Base-by-base conservation (phyloP, 1,140 invertebrate species). In the Rhizoglyphus robini region DNA sequence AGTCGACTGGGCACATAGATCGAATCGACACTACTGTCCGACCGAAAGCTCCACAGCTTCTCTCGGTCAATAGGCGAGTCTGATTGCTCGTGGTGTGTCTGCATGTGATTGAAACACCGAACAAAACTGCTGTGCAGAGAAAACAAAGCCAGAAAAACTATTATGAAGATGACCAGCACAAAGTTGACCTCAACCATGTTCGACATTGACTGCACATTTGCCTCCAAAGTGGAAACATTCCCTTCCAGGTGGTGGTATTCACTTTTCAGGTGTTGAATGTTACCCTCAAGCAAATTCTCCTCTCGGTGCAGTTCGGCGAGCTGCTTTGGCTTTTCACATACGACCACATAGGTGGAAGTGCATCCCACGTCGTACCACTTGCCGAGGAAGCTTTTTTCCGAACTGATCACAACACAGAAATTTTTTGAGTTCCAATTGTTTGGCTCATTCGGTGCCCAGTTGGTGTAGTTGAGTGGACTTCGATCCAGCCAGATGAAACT, bases 391-490 rank as follows among this genome's bases (percentile, higher is more conserved):
- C 1, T 3, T 49, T 15, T 32, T 49, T 47, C 38, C 3, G 63
- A 64, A 57, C 63, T 64, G 13, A 64, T 49, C n/a, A 64, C 63
- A 31, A 51, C 47, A 64, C 63, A 64, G 29, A 34, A 64, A 38
- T 64, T 5, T 48, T 64, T 64, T 64, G 63, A 64, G n/a, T 64
- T 18, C 1, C 8, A 57, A 57, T 64, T 64, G 29, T 64, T 49
- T 51, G 63, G 63, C 31, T 64, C 63, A 64, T 64, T 64, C 51
- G 63, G 61, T 47, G 36, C 61, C 41, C 41, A 29, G 30, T 29
- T 54, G 13, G 29, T 46, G 48, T 32, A 59, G 46, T 64, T 18
- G 11, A 64, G 51, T 27, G 38, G 41, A 49, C 5, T 13, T 30
- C 47, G 41, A 57, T 64, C 4, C 2, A 64, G 5, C 63, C 63